phyloP scores from a whole-genome alignment of 2,113 vertebrate species.

The Nibea coibor region DNA sequence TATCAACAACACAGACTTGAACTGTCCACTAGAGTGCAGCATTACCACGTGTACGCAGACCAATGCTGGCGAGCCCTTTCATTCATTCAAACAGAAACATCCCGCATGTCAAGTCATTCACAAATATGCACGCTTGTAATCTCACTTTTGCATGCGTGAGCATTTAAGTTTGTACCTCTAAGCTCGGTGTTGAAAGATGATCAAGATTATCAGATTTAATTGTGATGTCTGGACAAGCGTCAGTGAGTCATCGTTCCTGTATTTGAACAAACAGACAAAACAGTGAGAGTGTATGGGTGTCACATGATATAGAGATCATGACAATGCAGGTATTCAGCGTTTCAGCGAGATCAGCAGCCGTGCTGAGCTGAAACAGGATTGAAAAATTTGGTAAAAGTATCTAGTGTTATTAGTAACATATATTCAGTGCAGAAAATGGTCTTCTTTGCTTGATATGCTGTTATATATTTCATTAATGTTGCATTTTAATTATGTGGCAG shows the following conservation, averaged over 20 bases:
- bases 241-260: not conserved
- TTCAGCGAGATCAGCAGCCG: not conserved
- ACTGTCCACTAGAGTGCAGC: slow-evolving; percentile 44
- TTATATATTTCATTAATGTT: too few species aligned
- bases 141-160: too few species aligned
- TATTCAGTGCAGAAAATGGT: too few species aligned
- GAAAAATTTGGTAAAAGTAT: not conserved
- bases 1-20: not conserved
- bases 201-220: not conserved
- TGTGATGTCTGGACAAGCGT: not conserved
- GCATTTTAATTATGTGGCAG: not conserved
- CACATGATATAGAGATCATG: not conserved
- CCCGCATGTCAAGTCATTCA: not conserved
- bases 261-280: not conserved
- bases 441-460: too few species aligned
- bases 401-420: too few species aligned
- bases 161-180: too few species aligned
- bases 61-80: not conserved
- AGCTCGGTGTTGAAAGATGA: not conserved
- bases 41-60: not conserved
- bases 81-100: not conserved
- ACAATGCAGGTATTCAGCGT: not conserved
- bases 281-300: not conserved
- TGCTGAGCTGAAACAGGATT: too few species aligned
- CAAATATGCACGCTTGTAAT: not conserved